phyloP scores from a whole-genome alignment of 2,888 invertebrate genomes.

The Aphidius colemani region DNA sequence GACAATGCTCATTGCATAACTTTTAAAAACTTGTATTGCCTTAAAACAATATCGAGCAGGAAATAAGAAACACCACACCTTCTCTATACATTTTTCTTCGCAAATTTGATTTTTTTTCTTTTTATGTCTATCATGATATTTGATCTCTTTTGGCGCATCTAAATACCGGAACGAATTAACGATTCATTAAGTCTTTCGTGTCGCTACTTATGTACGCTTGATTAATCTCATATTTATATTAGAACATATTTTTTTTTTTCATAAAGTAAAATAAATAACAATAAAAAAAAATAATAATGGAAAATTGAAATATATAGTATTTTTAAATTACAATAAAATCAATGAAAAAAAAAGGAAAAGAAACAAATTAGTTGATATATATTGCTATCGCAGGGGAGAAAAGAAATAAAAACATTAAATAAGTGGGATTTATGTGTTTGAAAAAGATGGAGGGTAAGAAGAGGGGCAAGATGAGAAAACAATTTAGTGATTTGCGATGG shows the following conservation, averaged over 20 bases:
- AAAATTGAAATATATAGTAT: too few relatives aligned
- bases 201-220: not conserved
- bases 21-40: conserved; percentile 11
- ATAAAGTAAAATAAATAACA: not conserved
- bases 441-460: conserved; percentile 13
- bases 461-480: conserved; percentile 26
- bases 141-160: conserved; percentile 47
- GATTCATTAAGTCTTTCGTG: conserved; percentile 50
- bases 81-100: conserved; percentile 25
- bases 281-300: not conserved
- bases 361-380: not conserved
- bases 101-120: conserved; percentile 19
- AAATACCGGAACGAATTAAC: conserved; percentile 53
- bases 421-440: conserved; percentile 13
- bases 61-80: conserved; percentile 19
- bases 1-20: not conserved
- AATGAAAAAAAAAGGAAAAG: not conserved
- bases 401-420: not conserved
- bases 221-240: not conserved
- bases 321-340: conserved; percentile 1
- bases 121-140: conserved; percentile 20
- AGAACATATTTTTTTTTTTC: not conserved
- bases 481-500: conserved; percentile 46
- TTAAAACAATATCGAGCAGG: not conserved
- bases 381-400: not conserved